Base-by-base conservation (phyloP, 2,888 invertebrate genomes). In the Cantharis rustica region DNA sequence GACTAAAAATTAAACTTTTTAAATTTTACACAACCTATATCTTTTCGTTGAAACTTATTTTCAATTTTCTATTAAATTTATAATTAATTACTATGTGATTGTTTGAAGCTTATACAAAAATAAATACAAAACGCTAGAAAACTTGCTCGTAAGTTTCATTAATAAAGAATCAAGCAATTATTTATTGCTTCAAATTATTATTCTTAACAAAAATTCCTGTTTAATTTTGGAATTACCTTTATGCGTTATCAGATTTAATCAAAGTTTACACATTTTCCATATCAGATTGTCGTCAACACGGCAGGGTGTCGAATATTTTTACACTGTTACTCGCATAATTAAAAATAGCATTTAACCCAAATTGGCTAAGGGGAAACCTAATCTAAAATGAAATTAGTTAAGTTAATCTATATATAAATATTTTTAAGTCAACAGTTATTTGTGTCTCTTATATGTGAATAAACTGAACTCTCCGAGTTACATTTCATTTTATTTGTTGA, bases 401-500 rank as follows among this genome's bases (percentile, higher is more conserved):
- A 64, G 69, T 69, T 74, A 70, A 70, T 47, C 71, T 71, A 75
- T 10, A 20, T 75, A 75, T 68, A 70, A 75, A 75, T 75, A 71
- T 71, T 71, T 75, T 75, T 68, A 23, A 70, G 47, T 20, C 23
- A 74, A 69, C 61, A 63, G 23, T 23, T 23, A 23, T 69, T 70
- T 61, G 20, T 68, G 17, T 26, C 26, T 26, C 17, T 70, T 74
- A 64, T 69, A 69, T 64, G 74, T 66, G 74, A 74, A 70, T 74
- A 69, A 74, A 61, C 63, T 17, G 63, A 63, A 68, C 20, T 70
- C 26, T 61, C 64, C 69, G 27, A 63, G 64, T 63, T 47, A 64
- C 16, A 69, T 74, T 74, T 69, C 64, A 70, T 74, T 74, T 68
- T 74, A 70, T 74, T 74, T 74, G 74, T 74, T 23, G 69, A 74